Evolutionary conservation across 2,888 invertebrate species (phyloP), one percentile per base, ranked within the genome.

Genomic region (Epirrhoe alternata): DNA sequence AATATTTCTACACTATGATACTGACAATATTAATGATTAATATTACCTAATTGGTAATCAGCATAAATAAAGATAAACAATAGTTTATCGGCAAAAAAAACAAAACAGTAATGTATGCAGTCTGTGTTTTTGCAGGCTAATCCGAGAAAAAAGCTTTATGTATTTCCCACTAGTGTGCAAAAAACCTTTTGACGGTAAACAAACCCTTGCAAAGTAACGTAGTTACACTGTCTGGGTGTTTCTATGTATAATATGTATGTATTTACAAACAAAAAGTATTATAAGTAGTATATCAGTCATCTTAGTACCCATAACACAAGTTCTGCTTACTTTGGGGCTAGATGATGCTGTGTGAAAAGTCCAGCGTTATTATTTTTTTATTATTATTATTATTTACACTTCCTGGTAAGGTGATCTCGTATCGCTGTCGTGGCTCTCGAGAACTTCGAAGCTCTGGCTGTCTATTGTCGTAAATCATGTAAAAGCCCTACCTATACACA

Each of bases 1-100:
- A 42, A 30, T n/a, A 60, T 17, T 17, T 52, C 57, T 61, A 61
- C 55, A 30, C 61, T 57, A 63, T 63, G 30, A 57, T 63, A 63
- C 57, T 52, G 45, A 31, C 33, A 17, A 63, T 33, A 51, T 14
- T 54, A 24, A 31, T 7, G n/a, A 42, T 12, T 56, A 55, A 7
- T 57, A 33, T 14, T 17, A 24, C 45, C 42, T 45, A 12, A 49
- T 30, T 47, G 12, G 45, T 63, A 45, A 63, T 51, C 63, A 53
- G 45, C 61, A 35, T 62, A 56, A n/a, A 51, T 10, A 53, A 35
- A 52, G 14, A 33, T 31, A 57, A 24, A 35, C 45, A 49, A 31
- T 50, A 58, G 4, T 17, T 31, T 16, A 17, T 50, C 42, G 17
- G 45, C 57, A 63, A 52, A 57, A 33, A n/a, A 53, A 63, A 57